Conservation (phyloP, 2,888 invertebrate species). For the Drosophila sordidapex region DNA sequence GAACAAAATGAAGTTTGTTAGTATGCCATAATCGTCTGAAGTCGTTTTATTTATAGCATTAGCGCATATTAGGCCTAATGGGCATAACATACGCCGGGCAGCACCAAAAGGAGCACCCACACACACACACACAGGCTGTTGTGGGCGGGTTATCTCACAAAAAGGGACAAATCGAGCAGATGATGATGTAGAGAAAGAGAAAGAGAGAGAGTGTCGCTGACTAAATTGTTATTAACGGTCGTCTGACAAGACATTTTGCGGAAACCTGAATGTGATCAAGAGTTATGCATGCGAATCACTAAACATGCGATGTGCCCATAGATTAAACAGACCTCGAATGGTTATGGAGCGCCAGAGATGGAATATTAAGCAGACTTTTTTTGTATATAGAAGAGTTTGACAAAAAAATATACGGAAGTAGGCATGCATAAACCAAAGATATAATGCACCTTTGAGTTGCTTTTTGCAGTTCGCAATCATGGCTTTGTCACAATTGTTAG, state of each 20-base stretch:
- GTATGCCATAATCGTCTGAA: conserved; percentile 78
- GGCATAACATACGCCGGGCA: conserved; percentile 64
- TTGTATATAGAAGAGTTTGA: neutral
- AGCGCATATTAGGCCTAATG: conserved; percentile 78
- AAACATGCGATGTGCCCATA: neutral
- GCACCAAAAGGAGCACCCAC: conserved; percentile 17
- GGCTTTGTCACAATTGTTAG: neutral
- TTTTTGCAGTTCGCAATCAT: neutral
- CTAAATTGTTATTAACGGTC: conserved; percentile 65
- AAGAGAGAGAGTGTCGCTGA: neutral
- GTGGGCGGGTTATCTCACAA: neutral
- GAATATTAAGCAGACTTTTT: neutral
- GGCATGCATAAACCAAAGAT: neutral
- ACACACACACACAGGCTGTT: neutral
- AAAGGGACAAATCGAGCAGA: conserved; percentile 12
- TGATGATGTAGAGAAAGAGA: neutral
- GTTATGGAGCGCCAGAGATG: neutral
- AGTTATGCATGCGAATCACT: conserved; percentile 43
- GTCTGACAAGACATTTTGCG: conserved; percentile 23
- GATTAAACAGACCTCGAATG: conserved; percentile 16
- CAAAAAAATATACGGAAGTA: neutral
- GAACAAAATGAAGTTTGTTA: conserved; percentile 64
- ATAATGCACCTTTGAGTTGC: neutral
- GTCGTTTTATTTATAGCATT: conserved; percentile 76
- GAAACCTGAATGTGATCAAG: conserved; percentile 44